Evolutionary conservation across 1,140 invertebrate species (phyloP), one percentile per base, ranked within the genome.

Genomic region (Nylanderia fulva): DNA sequence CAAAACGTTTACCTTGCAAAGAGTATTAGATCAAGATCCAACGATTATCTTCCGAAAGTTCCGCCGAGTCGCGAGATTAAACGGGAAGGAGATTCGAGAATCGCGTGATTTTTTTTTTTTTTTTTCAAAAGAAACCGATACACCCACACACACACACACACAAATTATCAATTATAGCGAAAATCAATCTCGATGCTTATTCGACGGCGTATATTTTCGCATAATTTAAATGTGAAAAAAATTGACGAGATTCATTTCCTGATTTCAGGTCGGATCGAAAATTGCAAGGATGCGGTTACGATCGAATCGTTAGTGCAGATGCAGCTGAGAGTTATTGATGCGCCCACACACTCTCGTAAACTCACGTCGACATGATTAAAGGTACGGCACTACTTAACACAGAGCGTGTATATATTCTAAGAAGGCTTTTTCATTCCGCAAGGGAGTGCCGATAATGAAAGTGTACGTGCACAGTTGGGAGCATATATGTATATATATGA

Each of bases 21-120:
- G 52, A 64, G 48, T 79, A 76, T 61, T 61, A 80, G 82, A 86
- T 52, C 36, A n/a, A 48, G 88, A 83, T 54, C 64, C 72, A 84
- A 85, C 82, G 84, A 86, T 90, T 90, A 61, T 89, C 80, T 88
- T 85, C 76, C 33, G 54, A 64, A 87, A 89, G 64, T 89, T 90
- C 61, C 69, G 52, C 24, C 18, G 48, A 71, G n/a, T n/a, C 66
- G 13, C 13, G 61, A 52, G 52, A 87, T 87, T 74, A 84, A 84
- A 64, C n/a, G 48, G 42, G 42, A n/a, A n/a, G n/a, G 29, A 45
- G 21, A 13, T 9, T 64, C 42, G 13, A 48, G 8, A 42, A 42
- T 56, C 64, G 77, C 66, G 27, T 27, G 68, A 56, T 58, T 58
- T n/a, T n/a, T n/a, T n/a, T n/a, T n/a, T n/a, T n/a, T n/a, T n/a